These are phyloP conservation scores for Macaria notata DNA, from an alignment of 2,888 invertebrate species.

Conservation along the genomic window DNA sequence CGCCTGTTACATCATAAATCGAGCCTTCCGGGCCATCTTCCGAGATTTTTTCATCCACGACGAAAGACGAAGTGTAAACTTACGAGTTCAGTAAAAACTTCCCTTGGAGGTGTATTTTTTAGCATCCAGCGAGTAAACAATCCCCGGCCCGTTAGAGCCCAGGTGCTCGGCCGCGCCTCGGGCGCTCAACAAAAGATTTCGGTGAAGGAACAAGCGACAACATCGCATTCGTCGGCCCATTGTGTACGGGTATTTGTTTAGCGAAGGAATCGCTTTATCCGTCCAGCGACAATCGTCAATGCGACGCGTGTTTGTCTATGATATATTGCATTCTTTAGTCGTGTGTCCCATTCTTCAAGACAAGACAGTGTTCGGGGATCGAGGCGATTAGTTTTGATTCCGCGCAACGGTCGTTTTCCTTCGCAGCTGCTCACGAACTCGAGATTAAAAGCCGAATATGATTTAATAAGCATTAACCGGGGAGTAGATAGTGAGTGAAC, in stretches of 20 bases:
- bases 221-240: slow-evolving; percentile 61
- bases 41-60: slow-evolving; percentile 75
- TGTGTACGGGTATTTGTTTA: slow-evolving; percentile 67
- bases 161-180: slow-evolving; percentile 68
- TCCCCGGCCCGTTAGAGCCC: slow-evolving; percentile 58
- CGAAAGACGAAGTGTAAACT: slow-evolving; percentile 79
- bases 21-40: slow-evolving; percentile 76
- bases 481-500: slow-evolving; percentile 74
- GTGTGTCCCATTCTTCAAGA: slow-evolving; percentile 51
- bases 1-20: slow-evolving; percentile 75
- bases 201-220: slow-evolving; percentile 65
- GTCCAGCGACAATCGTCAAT: slow-evolving; percentile 49
- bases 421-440: slow-evolving; percentile 62
- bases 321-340: slow-evolving; percentile 65
- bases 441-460: slow-evolving; percentile 70
- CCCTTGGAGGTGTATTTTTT: slow-evolving; percentile 69
- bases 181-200: slow-evolving; percentile 75
- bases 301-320: slow-evolving; percentile 67
- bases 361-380: slow-evolving; percentile 38
- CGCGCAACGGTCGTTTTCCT: slow-evolving; percentile 43
- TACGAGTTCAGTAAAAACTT: slow-evolving; percentile 47
- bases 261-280: slow-evolving; percentile 65
- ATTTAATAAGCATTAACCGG: slow-evolving; percentile 79
- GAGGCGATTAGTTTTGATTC: slow-evolving; percentile 44
- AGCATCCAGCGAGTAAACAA: slow-evolving; percentile 67